A percentile compares a stretch with the other conserved stretches of the same genome.
Conservation (phyloP, 2,113 vertebrate genomes). For the Gymnobelideus leadbeateri region DNA sequence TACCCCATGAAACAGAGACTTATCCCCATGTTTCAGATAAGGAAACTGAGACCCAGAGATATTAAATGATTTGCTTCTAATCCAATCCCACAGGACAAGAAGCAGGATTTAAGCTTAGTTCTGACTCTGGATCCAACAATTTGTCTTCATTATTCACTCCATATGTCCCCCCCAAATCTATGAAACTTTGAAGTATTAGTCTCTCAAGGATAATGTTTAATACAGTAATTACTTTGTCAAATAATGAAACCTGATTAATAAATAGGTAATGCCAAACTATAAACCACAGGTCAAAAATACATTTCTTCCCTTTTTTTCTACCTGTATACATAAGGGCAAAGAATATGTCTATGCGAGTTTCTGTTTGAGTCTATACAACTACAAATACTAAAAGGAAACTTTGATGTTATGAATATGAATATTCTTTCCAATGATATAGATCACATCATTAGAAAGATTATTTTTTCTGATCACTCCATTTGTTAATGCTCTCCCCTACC, state of each 20-base stretch:
- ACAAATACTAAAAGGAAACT: constrained; percentile 12
- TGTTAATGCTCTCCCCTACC: not conserved
- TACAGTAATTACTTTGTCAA: constrained; percentile 21
- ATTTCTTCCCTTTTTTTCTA: constrained; percentile 25
- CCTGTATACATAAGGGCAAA: constrained; percentile 40
- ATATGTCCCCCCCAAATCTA: not conserved
- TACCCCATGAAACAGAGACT: not conserved
- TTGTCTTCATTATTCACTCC: not conserved
- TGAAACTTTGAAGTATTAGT: not conserved
- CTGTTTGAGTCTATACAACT: constrained; percentile 29
- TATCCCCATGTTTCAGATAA: not conserved
- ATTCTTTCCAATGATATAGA: not conserved
- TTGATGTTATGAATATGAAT: not conserved
- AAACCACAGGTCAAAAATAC: constrained; percentile 38
- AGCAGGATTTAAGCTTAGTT: not conserved
- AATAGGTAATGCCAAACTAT: constrained; percentile 23
- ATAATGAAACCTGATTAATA: not conserved
- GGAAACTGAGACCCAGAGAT: not conserved
- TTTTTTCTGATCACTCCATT: not conserved
- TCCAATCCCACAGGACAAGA: not conserved
- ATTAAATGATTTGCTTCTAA: not conserved
- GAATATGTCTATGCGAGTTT: not conserved
- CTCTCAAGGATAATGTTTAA: not conserved
- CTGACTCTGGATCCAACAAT: not conserved
- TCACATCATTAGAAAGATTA: not conserved